Conservation (phyloP, 1,140 invertebrate genomes). For the Papilio xuthus region DNA sequence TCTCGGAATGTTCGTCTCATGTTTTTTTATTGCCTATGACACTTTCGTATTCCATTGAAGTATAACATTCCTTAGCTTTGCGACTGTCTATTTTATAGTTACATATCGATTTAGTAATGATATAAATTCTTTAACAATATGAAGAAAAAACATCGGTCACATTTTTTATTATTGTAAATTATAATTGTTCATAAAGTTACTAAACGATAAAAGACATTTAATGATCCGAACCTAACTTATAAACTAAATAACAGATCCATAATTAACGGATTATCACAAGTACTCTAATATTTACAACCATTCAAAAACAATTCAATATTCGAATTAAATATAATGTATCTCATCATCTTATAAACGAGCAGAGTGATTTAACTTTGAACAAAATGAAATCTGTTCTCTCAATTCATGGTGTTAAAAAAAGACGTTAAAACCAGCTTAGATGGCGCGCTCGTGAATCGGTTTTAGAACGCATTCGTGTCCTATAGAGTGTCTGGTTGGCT, state of each 20-base stretch:
- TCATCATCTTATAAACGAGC: neutral
- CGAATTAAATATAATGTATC: neutral
- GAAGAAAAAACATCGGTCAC: too few species aligned
- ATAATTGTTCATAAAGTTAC: too few species aligned
- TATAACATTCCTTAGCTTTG: neutral
- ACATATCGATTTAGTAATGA: neutral
- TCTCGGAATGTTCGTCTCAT: constrained; percentile 32
- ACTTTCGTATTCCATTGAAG: constrained; percentile 11
- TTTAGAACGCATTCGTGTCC: constrained; percentile 38
- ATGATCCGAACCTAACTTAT: too few species aligned
- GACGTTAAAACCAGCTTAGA: constrained; percentile 1
- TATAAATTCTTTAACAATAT: too few species aligned
- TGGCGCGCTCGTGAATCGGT: constrained; percentile 4
- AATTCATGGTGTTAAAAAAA: constrained; percentile 2
- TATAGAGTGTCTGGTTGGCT: constrained; percentile 39
- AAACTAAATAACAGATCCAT: too few species aligned
- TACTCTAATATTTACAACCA: too few species aligned
- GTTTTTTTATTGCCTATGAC: constrained; percentile 28
- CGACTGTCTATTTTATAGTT: neutral
- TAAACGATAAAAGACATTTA: too few species aligned
- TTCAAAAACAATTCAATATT: neutral
- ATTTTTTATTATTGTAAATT: too few species aligned
- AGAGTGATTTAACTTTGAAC: neutral
- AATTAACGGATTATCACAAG: too few species aligned
- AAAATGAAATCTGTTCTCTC: constrained; percentile 8